A percentile compares a stretch with the other conserved stretches of the same genome.
These are phyloP conservation scores for Aleiodes alternator DNA, from an alignment of 2,888 invertebrate genomes.

Conservation along the genomic window DNA sequence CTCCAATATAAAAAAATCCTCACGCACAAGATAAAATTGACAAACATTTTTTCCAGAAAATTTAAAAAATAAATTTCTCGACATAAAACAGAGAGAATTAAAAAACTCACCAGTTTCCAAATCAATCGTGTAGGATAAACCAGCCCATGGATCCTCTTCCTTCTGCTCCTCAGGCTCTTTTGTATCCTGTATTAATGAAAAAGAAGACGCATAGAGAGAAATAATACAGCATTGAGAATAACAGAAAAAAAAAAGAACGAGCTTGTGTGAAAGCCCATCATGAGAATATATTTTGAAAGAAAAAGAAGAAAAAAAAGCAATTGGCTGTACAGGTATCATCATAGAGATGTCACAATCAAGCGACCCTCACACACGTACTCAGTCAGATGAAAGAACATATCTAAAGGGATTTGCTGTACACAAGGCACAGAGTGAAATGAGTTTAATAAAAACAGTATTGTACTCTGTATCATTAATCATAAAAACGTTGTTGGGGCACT, in stretches of 20 bases:
- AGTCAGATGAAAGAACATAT: slow-evolving; percentile 21
- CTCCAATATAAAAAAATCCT: too few relatives aligned
- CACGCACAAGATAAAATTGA: too few relatives aligned
- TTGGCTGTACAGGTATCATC: slow-evolving; percentile 56
- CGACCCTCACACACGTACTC: slow-evolving; percentile 55
- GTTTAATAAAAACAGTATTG: slow-evolving; percentile 75
- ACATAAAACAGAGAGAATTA: slow-evolving; percentile 3
- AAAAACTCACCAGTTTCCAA: slow-evolving; percentile 87
- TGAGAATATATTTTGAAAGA: slow-evolving; percentile 9
- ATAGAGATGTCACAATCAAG: slow-evolving; percentile 71
- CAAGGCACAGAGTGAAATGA: slow-evolving; percentile 66
- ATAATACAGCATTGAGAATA: not conserved
- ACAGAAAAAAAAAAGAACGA: not conserved
- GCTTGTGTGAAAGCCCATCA: not conserved
- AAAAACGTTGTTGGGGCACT: slow-evolving; percentile 64
- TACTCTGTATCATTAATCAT: slow-evolving; percentile 73
- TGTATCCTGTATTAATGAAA: slow-evolving; percentile 62
- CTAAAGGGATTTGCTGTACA: slow-evolving; percentile 20
- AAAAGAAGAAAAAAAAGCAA: not conserved
- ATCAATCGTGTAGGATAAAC: slow-evolving; percentile 88
- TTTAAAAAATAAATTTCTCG: too few relatives aligned
- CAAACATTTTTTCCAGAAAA: too few relatives aligned
- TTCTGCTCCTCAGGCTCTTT: slow-evolving; percentile 65
- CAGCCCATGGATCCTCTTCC: slow-evolving; percentile 86
- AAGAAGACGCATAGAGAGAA: slow-evolving; percentile 56